phyloP scores from a whole-genome alignment of 2,797 vertebrate genomes.

The Syndactyla subalaris region DNA sequence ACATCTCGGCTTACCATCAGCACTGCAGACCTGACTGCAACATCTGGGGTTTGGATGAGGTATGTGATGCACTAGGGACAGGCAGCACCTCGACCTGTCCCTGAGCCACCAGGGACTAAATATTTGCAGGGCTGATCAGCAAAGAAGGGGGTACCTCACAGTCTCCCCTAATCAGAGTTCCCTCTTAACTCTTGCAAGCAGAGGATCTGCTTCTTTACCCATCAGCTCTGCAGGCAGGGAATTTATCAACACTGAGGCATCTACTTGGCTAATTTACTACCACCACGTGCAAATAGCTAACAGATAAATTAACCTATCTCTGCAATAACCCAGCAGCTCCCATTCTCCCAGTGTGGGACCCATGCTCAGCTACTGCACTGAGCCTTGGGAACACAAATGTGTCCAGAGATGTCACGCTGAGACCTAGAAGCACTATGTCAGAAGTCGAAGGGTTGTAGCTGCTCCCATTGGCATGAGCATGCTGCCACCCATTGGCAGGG shows the following conservation, averaged over 20 bases:
- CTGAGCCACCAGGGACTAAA: background rate
- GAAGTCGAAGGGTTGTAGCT: background rate
- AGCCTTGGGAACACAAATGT: background rate
- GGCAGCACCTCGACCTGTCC: background rate
- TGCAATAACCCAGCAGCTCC: background rate
- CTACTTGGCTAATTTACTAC: background rate
- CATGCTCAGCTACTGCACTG: fast-evolving
- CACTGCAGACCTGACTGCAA: background rate
- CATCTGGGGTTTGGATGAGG: background rate
- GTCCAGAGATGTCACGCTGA: background rate
- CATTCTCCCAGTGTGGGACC: fast-evolving
- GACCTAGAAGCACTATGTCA: background rate
- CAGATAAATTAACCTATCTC: background rate
- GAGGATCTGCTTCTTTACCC: background rate
- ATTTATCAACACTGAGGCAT: background rate
- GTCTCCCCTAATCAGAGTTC: background rate
- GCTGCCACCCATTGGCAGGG: background rate
- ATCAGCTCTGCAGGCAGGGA: background rate
- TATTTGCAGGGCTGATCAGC: background rate
- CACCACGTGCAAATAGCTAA: fast-evolving
- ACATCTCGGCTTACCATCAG: background rate
- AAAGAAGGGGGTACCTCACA: background rate
- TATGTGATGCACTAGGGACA: fast-evolving
- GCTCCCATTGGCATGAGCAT: fast-evolving
- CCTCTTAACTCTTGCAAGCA: background rate